Conservation (phyloP, 2,113 vertebrate genomes). For the Paramisgurnus dabryanus region DNA sequence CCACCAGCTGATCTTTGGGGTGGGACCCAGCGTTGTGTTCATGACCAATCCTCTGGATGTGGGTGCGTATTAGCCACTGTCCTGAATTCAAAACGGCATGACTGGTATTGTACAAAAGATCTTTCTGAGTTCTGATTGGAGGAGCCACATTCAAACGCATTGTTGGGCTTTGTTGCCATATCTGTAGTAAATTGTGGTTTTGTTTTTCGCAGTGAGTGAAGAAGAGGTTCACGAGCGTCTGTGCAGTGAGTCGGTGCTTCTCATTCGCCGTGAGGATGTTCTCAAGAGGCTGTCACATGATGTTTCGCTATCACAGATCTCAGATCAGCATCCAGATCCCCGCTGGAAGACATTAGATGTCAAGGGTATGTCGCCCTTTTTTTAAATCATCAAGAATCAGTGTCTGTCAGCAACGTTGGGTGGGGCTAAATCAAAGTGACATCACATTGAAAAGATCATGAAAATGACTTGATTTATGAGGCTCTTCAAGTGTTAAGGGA, state of each 20-base stretch:
- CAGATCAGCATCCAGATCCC: slow-evolving; percentile 48
- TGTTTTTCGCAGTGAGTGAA: slow-evolving; percentile 60
- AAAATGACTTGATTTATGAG: too few relatives aligned
- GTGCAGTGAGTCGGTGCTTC: slow-evolving; percentile 74
- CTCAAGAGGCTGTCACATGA: slow-evolving; percentile 61
- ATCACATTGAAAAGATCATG: too few relatives aligned
- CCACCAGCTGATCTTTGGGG: slow-evolving; percentile 79
- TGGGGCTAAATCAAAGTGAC: too few relatives aligned
- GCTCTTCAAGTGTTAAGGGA: too few relatives aligned
- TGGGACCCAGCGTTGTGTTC: slow-evolving; percentile 63
- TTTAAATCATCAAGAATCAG: not conserved
- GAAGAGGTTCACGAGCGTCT: slow-evolving; percentile 66
- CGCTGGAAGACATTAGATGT: slow-evolving; percentile 71
- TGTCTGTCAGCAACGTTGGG: too few relatives aligned
- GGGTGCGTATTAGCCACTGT: slow-evolving; percentile 59
- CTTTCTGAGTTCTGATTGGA: too few relatives aligned
- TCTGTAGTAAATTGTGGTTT: not conserved
- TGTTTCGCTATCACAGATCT: slow-evolving; percentile 52
- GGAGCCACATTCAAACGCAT: too few relatives aligned
- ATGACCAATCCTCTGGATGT: slow-evolving; percentile 79
- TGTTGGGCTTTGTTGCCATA: too few relatives aligned
- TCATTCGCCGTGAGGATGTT: slow-evolving; percentile 74
- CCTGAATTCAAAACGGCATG: too few relatives aligned
- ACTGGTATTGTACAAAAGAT: too few relatives aligned
- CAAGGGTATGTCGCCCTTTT: slow-evolving; percentile 60